These are phyloP conservation scores for Tenualosa thibaudeaui DNA, from an alignment of 2,797 vertebrate genomes.

Conservation along the genomic window DNA sequence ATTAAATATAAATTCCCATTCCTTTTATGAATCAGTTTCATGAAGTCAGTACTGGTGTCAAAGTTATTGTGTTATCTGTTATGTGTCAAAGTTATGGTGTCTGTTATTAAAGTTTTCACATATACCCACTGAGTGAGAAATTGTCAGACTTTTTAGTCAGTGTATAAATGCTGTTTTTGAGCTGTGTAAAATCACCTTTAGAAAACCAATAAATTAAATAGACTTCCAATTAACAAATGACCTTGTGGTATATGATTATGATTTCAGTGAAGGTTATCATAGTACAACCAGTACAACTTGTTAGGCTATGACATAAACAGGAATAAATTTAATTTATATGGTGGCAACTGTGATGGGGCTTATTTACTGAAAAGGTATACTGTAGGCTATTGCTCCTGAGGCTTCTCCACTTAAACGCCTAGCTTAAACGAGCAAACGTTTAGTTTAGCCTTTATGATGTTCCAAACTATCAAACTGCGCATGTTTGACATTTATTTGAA, in stretches of 20 bases:
- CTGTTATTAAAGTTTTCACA: background rate
- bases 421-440: background rate
- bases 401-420: too few species aligned
- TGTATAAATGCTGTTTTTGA: too few species aligned
- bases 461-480: background rate
- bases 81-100: too few species aligned
- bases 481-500: background rate
- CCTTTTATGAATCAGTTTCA: background rate
- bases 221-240: background rate
- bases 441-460: background rate
- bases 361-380: background rate
- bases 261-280: background rate
- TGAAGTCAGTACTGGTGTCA: background rate
- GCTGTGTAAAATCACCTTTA: background rate
- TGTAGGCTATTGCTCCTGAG: background rate
- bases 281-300: background rate
- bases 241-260: background rate
- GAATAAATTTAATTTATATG: background rate
- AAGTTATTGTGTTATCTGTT: background rate
- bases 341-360: background rate
- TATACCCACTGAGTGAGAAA: background rate
- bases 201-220: background rate
- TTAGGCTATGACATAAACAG: background rate
- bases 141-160: background rate
- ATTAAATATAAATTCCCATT: background rate